phyloP scores from a whole-genome alignment of 2,113 vertebrate species.

The Osmerus eperlanus region DNA sequence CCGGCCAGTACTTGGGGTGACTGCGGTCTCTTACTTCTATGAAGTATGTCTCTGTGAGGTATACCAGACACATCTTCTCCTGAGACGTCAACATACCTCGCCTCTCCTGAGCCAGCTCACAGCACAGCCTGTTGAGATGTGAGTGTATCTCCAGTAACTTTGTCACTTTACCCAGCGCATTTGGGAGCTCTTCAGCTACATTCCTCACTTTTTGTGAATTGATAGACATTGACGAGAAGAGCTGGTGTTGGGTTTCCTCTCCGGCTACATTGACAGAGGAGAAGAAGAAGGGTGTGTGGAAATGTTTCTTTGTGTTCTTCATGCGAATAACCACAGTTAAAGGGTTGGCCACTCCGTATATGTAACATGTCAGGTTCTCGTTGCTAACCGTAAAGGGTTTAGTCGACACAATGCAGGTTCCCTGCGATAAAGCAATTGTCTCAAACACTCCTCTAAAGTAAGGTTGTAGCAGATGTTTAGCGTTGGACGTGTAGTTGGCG shows the following conservation, averaged over 20 bases:
- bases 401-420: neutral
- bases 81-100: too few relatives aligned
- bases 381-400: neutral
- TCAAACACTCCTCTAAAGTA: slow-evolving; percentile 5
- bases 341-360: neutral
- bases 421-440: neutral
- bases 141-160: too few relatives aligned
- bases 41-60: too few relatives aligned
- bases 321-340: neutral
- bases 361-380: neutral
- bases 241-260: neutral
- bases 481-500: slow-evolving; percentile 2
- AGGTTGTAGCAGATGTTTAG: neutral
- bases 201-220: neutral
- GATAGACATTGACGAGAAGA: neutral
- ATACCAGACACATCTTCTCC: too few relatives aligned
- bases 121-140: too few relatives aligned
- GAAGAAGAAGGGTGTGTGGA: neutral
- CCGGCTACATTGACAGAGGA: neutral
- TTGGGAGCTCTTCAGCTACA: neutral
- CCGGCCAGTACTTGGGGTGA: too few relatives aligned
- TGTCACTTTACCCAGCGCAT: too few relatives aligned
- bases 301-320: neutral
- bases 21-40: too few relatives aligned
- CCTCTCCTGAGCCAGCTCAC: too few relatives aligned